Conservation (phyloP, 2,113 vertebrate genomes). For the Stigmatopora nigra region DNA sequence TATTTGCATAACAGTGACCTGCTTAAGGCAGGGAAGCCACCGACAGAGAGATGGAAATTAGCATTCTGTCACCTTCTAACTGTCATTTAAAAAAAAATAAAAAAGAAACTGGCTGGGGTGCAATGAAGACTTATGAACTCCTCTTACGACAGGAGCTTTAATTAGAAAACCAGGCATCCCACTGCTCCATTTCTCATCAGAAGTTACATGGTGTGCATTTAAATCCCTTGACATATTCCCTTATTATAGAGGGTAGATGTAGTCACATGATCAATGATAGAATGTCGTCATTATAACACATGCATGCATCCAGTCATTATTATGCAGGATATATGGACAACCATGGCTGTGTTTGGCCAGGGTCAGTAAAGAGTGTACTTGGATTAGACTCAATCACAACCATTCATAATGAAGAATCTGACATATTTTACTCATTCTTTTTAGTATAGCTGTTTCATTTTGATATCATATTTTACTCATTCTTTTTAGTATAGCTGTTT, state of each 20-base stretch:
- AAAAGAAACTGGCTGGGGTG: not conserved
- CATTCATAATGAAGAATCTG: too few species aligned
- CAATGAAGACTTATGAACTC: constrained; percentile 59
- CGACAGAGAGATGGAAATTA: constrained; percentile 58
- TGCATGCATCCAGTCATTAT: not conserved
- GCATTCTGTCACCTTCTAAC: constrained; percentile 71
- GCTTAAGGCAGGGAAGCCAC: constrained; percentile 63
- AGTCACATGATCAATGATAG: constrained; percentile 54
- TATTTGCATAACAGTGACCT: constrained; percentile 65
- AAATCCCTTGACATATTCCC: constrained; percentile 66
- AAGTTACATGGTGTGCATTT: constrained; percentile 64
- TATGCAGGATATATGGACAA: too few species aligned
- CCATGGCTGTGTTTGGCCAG: too few species aligned
- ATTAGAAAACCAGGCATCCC: constrained; percentile 64
- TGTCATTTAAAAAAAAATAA: constrained; percentile 63
- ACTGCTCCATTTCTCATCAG: constrained; percentile 56
- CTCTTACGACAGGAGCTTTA: constrained; percentile 67
- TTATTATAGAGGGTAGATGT: constrained; percentile 57
- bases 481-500: too few species aligned
- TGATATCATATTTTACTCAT: too few species aligned
- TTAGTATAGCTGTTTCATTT: too few species aligned
- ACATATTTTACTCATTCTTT: too few species aligned
- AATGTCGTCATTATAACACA: constrained; percentile 33
- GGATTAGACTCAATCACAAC: too few species aligned
- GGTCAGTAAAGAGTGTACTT: too few species aligned